A percentile compares a stretch with the other conserved stretches of the same genome.
phyloP scores from a whole-genome alignment of 2,888 invertebrate species.

The Synanthedon andrenaeformis region DNA sequence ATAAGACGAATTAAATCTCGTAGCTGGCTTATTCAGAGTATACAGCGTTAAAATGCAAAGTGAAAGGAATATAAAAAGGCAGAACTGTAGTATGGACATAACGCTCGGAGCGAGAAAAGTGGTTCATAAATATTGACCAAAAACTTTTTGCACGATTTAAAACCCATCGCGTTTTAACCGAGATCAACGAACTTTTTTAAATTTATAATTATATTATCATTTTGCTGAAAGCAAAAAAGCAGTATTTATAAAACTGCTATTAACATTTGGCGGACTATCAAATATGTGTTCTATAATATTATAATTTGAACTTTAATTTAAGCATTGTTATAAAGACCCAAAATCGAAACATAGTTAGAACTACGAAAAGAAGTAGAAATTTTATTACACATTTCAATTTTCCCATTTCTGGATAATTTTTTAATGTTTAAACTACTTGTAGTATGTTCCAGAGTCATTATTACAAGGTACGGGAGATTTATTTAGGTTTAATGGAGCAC shows the following conservation, averaged over 20 bases:
- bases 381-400: no score
- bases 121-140: slow-evolving; percentile 29
- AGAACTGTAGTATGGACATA: slow-evolving; percentile 19
- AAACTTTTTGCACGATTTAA: slow-evolving; percentile 15
- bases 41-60: slow-evolving; percentile 1
- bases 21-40: neutral
- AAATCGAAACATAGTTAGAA: no score
- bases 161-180: slow-evolving; percentile 3
- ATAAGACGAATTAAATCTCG: no score
- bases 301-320: no score
- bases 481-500: no score
- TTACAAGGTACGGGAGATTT: no score
- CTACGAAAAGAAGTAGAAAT: no score
- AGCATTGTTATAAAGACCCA: no score
- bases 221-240: neutral
- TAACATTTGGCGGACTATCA: neutral
- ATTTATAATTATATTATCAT: neutral
- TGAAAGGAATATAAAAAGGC: slow-evolving; percentile 8
- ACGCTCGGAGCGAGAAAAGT: slow-evolving; percentile 19
- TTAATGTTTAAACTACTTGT: no score
- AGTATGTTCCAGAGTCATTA: no score
- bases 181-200: neutral
- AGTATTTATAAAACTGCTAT: neutral
- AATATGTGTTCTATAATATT: no score
- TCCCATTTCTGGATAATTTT: no score